These are phyloP conservation scores for Macroramphosus scolopax DNA, from an alignment of 2,797 vertebrate genomes.

Conservation along the genomic window DNA sequence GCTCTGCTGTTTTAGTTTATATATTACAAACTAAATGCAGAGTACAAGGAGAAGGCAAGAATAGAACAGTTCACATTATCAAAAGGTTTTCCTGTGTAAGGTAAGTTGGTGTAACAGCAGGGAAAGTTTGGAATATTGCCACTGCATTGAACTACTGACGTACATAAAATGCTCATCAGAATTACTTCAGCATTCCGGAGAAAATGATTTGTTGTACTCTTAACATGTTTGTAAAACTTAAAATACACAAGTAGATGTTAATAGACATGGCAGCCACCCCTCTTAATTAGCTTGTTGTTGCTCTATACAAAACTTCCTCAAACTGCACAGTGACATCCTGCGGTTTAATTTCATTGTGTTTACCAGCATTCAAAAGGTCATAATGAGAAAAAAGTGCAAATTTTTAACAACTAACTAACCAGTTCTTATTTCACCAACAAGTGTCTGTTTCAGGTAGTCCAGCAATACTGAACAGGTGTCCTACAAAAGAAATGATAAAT, in stretches of 20 bases:
- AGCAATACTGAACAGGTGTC: constrained; percentile 6
- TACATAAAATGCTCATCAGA: constrained; percentile 5
- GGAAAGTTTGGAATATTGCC: constrained; percentile 38
- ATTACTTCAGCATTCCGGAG: too few species aligned
- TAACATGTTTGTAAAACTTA: too few species aligned
- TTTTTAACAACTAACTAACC: constrained; percentile 14
- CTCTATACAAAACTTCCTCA: constrained; percentile 1
- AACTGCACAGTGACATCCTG: constrained; percentile 21
- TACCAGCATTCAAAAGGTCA: too few species aligned
- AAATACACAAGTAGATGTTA: too few species aligned
- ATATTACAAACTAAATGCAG: constrained; percentile 58
- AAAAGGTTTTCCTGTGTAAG: constrained; percentile 46
- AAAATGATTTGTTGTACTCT: too few species aligned
- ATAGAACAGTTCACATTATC: constrained; percentile 49
- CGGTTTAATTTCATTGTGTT: constrained; percentile 28
- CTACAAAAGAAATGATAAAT: background rate
- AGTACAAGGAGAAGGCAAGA: constrained; percentile 59
- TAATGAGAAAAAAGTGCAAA: constrained; percentile 14
- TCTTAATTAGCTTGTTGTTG: constrained; percentile 2
- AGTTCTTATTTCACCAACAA: constrained; percentile 6
- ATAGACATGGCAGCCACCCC: constrained; percentile 68
- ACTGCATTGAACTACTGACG: constrained; percentile 28
- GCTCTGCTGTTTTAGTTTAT: constrained; percentile 56
- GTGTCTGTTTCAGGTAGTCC: constrained; percentile 5
- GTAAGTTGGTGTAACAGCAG: constrained; percentile 28